Evolutionary conservation across 2,797 vertebrate genomes (phyloP).

Genomic region (Lateolabrax maculatus): DNA sequence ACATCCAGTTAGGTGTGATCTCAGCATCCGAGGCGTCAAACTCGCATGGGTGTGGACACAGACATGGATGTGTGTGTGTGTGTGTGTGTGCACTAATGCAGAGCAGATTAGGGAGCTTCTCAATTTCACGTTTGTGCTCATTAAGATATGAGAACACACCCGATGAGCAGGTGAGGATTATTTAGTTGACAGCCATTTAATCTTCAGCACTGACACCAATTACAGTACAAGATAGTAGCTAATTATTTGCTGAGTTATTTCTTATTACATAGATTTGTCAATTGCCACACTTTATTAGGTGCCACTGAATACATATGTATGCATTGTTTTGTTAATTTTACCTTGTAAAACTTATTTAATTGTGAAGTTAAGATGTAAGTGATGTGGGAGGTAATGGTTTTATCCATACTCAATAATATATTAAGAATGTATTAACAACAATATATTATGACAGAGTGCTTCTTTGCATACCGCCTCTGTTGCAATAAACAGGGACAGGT

Average conservation of each 20-base stretch:
- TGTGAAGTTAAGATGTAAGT: not conserved
- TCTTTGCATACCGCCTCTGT: not conserved
- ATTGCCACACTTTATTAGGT: not conserved
- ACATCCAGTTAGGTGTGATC: conserved; percentile 49
- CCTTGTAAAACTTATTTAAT: not conserved
- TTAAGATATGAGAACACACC: conserved; percentile 25
- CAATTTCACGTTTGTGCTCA: not conserved
- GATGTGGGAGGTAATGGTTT: not conserved
- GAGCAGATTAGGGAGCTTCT: conserved; percentile 32
- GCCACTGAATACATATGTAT: not conserved
- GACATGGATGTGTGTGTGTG: conserved; percentile 5
- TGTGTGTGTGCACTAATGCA: not conserved
- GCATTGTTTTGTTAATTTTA: not conserved
- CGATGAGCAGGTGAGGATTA: conserved; percentile 16
- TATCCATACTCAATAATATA: not conserved
- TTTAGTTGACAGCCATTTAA: conserved; percentile 7
- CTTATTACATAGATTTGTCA: not conserved
- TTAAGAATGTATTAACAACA: not conserved
- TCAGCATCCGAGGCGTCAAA: conserved; percentile 35
- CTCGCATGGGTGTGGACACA: not conserved
- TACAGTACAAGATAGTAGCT: not conserved
- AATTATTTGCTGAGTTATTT: not conserved
- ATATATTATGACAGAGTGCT: not conserved
- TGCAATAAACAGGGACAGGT: too few species aligned
- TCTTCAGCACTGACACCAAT: conserved; percentile 7